phyloP scores from a whole-genome alignment of 2,888 invertebrate species.

The Dysmachus trigonus region DNA sequence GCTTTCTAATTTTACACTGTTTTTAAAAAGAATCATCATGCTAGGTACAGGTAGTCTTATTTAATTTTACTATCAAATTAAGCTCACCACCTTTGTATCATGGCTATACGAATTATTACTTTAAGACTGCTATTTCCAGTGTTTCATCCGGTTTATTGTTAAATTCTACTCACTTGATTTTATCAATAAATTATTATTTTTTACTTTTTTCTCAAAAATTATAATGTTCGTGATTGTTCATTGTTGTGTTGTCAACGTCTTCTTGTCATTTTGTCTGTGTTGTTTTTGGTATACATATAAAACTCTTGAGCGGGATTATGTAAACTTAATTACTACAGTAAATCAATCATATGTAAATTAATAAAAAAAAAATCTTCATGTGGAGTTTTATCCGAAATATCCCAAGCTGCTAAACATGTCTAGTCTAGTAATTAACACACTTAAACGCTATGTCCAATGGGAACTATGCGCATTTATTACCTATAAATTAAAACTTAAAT shows the following conservation, averaged over 20 bases:
- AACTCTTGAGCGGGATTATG: neutral
- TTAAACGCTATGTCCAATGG: neutral
- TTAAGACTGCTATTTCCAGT: slow-evolving; percentile 30
- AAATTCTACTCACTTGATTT: neutral
- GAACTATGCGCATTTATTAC: neutral
- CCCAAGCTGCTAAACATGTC: neutral
- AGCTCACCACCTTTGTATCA: neutral
- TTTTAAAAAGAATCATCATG: slow-evolving; percentile 2
- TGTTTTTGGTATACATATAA: neutral
- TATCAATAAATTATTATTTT: slow-evolving; percentile 39
- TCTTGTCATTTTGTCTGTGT: neutral
- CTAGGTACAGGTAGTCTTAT: neutral
- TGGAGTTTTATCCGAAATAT: too few species aligned
- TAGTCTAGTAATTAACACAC: too few species aligned
- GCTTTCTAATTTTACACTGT: neutral
- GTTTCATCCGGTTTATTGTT: slow-evolving; percentile 11
- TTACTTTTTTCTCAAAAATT: neutral
- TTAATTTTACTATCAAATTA: neutral
- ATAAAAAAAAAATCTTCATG: neutral
- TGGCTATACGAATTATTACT: neutral
- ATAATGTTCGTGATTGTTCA: neutral
- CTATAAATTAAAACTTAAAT: neutral
- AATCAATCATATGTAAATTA: neutral
- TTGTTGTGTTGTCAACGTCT: neutral
- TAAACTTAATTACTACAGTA: neutral